Evolutionary conservation across 2,797 vertebrate species (phyloP), one percentile per base, ranked within the genome.

Genomic region (Macrochelys suwanniensis): DNA sequence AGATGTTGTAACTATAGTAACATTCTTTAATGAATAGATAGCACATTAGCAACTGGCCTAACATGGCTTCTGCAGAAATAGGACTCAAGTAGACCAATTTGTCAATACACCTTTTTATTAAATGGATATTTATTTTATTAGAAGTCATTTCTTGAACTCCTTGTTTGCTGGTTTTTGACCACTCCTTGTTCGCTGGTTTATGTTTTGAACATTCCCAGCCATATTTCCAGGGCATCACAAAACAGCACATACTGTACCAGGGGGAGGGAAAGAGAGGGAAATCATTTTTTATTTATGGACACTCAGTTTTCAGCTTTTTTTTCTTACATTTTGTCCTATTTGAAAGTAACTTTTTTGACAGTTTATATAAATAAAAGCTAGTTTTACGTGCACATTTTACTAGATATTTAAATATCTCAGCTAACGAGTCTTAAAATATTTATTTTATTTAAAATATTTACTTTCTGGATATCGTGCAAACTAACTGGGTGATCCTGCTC

Each of bases 1-100:
- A 96, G 89, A 89, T 95, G 88, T 85, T 96, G 97, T 97, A 96
- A 84, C 94, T 96, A 96, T 96, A 96, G 96, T 89, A 96, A 97
- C 96, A 94, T 97, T 97, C 59, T 95, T 97, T 95, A 97, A 96
- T 94, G 88, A 94, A 93, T 90, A 96, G 95, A 96, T 95, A 96
- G 33, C 59, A 91, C 88, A 95, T 95, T 96, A 94, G 88, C 56
- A 91, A 89, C 87, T 91, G 57, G 50, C 85, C 37, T 93, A 80
- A 82, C 51, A 91, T 16, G 37, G 4, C n/a, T 97, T 94, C 89
- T 95, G 74, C 65, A 95, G 88, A 94, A 97, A 93, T 82, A 96
- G 89, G 74, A 28, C 78, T 95, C 26, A 91, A 93, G 65, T 50
- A 89, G 78, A 94, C 50, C 87, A 92, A 84, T 91, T 94, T 76